phyloP scores from a whole-genome alignment of 2,888 invertebrate genomes.

The Andrena chrysosceles region DNA sequence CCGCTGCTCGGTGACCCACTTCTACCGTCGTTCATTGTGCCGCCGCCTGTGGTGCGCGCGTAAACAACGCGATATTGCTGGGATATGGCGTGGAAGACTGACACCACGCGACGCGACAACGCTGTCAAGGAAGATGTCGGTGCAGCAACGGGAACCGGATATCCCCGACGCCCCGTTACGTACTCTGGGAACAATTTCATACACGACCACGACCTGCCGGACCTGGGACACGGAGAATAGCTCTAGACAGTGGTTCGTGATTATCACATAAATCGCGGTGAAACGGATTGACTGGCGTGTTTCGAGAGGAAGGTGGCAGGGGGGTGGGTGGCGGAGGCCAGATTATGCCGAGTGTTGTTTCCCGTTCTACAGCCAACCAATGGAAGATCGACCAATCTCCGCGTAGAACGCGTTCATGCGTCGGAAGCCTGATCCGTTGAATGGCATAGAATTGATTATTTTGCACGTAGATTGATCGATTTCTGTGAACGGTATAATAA shows the following conservation, averaged over 20 bases:
- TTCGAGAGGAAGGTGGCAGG: slow-evolving; percentile 4
- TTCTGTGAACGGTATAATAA: neutral
- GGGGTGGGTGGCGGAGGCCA: too few relatives aligned
- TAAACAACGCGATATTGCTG: slow-evolving; percentile 8
- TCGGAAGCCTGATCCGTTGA: neutral
- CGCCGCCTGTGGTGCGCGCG: neutral
- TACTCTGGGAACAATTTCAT: slow-evolving; percentile 48
- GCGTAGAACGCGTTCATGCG: slow-evolving; percentile 12
- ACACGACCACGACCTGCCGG: slow-evolving; percentile 31
- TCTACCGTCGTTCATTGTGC: neutral
- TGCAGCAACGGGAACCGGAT: slow-evolving; percentile 12
- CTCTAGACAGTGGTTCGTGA: slow-evolving; percentile 36
- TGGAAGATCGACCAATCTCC: slow-evolving; percentile 10
- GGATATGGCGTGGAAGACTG: slow-evolving; percentile 35
- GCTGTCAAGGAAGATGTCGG: slow-evolving; percentile 42
- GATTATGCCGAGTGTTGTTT: slow-evolving; percentile 56
- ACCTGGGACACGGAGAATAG: slow-evolving; percentile 32
- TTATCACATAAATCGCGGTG: slow-evolving; percentile 56
- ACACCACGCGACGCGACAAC: slow-evolving; percentile 35
- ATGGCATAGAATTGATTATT: slow-evolving; percentile 16
- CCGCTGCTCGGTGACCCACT: neutral
- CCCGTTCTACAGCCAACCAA: slow-evolving; percentile 19
- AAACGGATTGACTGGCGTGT: slow-evolving; percentile 44
- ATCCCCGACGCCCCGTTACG: slow-evolving; percentile 32
- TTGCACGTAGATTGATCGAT: neutral